phyloP scores from a whole-genome alignment of 2,888 invertebrate species.

The Xanthia togata region DNA sequence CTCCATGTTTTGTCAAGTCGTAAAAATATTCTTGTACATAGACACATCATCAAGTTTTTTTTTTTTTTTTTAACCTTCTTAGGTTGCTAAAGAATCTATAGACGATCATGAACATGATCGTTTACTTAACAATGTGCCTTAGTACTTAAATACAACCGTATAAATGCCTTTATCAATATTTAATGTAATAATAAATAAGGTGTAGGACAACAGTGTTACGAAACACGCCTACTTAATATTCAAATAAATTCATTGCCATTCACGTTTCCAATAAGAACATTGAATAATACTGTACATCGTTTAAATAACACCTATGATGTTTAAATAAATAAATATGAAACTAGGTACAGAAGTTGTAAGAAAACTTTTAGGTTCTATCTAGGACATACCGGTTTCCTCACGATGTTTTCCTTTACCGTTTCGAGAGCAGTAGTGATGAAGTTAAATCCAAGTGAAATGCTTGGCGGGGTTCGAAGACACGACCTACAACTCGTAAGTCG shows the following conservation, averaged over 20 bases:
- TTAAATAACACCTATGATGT: slow-evolving; percentile 1
- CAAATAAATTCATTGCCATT: slow-evolving; percentile 18
- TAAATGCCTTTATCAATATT: slow-evolving; percentile 3
- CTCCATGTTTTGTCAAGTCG: no score
- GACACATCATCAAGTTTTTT: background rate
- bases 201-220: background rate
- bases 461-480: no score
- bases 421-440: no score
- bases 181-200: slow-evolving; percentile 1
- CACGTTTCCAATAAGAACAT: slow-evolving; percentile 32
- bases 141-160: background rate
- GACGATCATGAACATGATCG: background rate
- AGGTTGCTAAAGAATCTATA: background rate
- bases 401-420: no score
- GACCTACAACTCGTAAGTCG: background rate
- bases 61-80: no score
- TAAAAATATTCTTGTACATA: no score
- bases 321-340: slow-evolving; percentile 5
- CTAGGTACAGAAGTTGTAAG: background rate
- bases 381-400: no score
- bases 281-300: background rate
- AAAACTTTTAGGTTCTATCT: background rate
- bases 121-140: background rate
- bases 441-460: no score
- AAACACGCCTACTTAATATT: slow-evolving; percentile 26